Percentiles rank a stretch among this genome's conserved stretches.
phyloP scores from a whole-genome alignment of 2,113 vertebrate genomes.

The Gasterosteus aculeatus region DNA sequence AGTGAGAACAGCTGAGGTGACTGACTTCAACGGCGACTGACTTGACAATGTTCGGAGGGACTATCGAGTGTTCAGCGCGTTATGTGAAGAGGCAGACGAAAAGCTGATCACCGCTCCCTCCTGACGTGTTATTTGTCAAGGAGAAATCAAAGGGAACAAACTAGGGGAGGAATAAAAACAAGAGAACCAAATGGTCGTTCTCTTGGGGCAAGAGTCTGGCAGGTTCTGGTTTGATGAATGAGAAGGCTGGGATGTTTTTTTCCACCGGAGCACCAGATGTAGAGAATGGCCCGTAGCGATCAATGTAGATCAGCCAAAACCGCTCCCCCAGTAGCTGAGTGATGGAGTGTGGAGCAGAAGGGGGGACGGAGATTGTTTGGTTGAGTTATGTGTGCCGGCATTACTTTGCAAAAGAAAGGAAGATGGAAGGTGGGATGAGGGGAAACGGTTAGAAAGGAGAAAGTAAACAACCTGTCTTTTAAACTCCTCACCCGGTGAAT shows the following conservation, averaged over 20 bases:
- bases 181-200: conserved; percentile 46
- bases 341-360: conserved; percentile 57
- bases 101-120: conserved; percentile 47
- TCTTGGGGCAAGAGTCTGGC: conserved; percentile 63
- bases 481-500: conserved; percentile 21
- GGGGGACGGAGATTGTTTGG: conserved; percentile 45
- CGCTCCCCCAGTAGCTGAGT: conserved; percentile 58
- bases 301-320: conserved; percentile 76
- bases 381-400: conserved; percentile 10
- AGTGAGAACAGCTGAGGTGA: conserved; percentile 35
- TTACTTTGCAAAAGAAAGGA: conserved; percentile 41
- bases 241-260: conserved; percentile 43
- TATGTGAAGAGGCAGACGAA: conserved; percentile 34
- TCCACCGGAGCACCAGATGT: conserved; percentile 40
- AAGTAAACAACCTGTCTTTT: conserved; percentile 45
- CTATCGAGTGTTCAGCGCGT: conserved; percentile 27
- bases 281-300: conserved; percentile 71
- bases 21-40: conserved; percentile 25
- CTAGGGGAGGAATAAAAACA: not conserved
- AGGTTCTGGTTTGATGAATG: conserved; percentile 77
- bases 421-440: conserved; percentile 16
- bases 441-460: conserved; percentile 25
- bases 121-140: conserved; percentile 58
- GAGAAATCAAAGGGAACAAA: conserved; percentile 51
- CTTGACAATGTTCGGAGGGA: conserved; percentile 43